Base-by-base conservation (phyloP, 2,797 vertebrate genomes). In the Zalophus californianus region DNA sequence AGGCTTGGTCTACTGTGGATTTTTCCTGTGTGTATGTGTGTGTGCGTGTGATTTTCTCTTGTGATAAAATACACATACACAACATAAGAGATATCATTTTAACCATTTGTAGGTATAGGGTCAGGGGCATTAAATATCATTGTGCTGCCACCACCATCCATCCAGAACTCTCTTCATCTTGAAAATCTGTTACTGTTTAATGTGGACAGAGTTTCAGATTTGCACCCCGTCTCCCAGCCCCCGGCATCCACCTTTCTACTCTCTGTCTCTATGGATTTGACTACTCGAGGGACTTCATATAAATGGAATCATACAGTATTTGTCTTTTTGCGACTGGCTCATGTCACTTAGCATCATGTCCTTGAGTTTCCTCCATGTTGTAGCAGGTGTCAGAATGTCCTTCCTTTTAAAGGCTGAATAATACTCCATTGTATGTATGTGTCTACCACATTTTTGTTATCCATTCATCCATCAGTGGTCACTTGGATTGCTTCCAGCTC, bases 401-500 rank as follows among this genome's bases (percentile, higher is more conserved):
- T 44, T 90, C 58, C 79, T 94, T 90, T 95, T 78, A 58, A 54
- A 93, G 66, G 60, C 82, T 83, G 83, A 91, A 48, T 95, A 83
- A 38, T 89, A 86, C 54, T 92, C 95, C 88, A 2, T 58, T 25
- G 62, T 44, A 25, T 14, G 62, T n/a, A n/a, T 41, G 48, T 58
- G 3, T 11, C 25, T 1, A 1, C 56, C 15, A 29, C 35, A 11
- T n/a, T 27, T 77, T 29, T 21, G 48, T 82, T 48, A 44, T 82
- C 44, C 1, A 1, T 80, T 66, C 41, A 1, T 56, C 72, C 1
- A 0, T 62, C 35, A 1, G 0, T 3, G 25, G 68, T 15, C 23
- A 14, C 41, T 29, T 4, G 16, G 35, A 52, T 11, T 15, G 52
- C 72, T 73, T 85, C 87, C 23, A 32, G 35, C 52, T 48, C 56